These are phyloP conservation scores for Branchinecta sandiegonensis DNA, from an alignment of 2,888 invertebrate genomes.

Conservation along the genomic window DNA sequence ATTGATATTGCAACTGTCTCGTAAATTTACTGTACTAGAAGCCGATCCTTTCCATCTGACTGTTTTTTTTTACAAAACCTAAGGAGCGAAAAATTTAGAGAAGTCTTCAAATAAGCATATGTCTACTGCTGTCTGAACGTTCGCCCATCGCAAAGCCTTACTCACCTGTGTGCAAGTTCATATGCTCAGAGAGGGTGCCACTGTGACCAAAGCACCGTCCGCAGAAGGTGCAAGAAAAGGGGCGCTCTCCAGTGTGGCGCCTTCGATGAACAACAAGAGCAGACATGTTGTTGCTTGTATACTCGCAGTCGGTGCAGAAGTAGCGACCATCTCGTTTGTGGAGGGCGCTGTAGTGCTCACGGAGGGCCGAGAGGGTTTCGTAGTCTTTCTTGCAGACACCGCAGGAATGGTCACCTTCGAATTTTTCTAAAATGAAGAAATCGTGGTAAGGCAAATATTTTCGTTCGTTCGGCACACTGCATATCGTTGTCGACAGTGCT, in stretches of 20 bases:
- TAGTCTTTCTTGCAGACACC: neutral
- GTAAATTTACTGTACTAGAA: no score
- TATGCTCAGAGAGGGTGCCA: neutral
- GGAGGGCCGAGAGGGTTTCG: neutral
- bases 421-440: neutral
- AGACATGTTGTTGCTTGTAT: neutral
- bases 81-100: no score
- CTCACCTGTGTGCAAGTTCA: slow-evolving; percentile 13
- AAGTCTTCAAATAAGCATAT: no score
- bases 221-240: slow-evolving; percentile 15
- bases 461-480: no score
- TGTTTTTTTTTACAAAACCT: no score
- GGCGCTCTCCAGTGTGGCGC: slow-evolving; percentile 13
- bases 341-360: neutral
- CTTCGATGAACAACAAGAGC: slow-evolving; percentile 1
- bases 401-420: neutral
- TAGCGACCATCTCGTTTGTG: neutral
- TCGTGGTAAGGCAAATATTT: no score
- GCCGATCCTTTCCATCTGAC: no score
- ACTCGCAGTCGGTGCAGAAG: slow-evolving; percentile 6
- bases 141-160: neutral
- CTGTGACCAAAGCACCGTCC: neutral
- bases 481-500: no score
- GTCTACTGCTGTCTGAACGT: no score
- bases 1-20: no score